A percentile compares a stretch with the other conserved stretches of the same genome.
Conservation (phyloP, 2,113 vertebrate species). For the Toxotes chatareus region DNA sequence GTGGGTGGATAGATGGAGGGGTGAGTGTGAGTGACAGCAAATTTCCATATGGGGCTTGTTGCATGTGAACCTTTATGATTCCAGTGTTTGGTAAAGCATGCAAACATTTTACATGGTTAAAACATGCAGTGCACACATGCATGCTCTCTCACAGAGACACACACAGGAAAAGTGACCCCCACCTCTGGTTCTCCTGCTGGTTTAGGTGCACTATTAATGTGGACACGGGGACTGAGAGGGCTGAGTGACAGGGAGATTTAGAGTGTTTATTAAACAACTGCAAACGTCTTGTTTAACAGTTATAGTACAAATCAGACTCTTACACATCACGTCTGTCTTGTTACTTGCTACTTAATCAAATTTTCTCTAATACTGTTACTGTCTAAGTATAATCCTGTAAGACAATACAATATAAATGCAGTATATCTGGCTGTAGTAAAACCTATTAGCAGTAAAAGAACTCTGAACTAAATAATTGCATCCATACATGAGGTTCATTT, state of each 20-base stretch:
- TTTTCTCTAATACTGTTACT: constrained; percentile 9
- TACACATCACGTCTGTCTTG: neutral
- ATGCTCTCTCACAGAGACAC: neutral
- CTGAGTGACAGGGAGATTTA: constrained; percentile 28
- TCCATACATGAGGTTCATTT: constrained; percentile 30
- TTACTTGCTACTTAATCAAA: constrained; percentile 13
- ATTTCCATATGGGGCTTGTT: constrained; percentile 42
- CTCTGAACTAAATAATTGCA: constrained; percentile 19
- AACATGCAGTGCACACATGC: neutral
- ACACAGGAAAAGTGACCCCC: neutral
- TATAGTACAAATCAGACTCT: constrained; percentile 33
- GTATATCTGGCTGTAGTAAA: neutral
- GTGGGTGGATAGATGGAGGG: neutral
- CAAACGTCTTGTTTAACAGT: constrained; percentile 24
- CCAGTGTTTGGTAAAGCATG: constrained; percentile 28
- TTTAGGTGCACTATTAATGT: constrained; percentile 44
- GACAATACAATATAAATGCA: neutral
- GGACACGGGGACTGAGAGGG: neutral
- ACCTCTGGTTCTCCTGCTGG: constrained; percentile 18
- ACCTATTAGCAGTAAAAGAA: constrained; percentile 32
- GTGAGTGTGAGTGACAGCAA: constrained; percentile 10
- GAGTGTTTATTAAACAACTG: constrained; percentile 30
- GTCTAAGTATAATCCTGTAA: neutral
- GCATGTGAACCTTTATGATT: constrained; percentile 35
- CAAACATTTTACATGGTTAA: constrained; percentile 33